Evolutionary conservation across 1,140 invertebrate genomes (phyloP).

Genomic region (Hypothenemus hampei): DNA sequence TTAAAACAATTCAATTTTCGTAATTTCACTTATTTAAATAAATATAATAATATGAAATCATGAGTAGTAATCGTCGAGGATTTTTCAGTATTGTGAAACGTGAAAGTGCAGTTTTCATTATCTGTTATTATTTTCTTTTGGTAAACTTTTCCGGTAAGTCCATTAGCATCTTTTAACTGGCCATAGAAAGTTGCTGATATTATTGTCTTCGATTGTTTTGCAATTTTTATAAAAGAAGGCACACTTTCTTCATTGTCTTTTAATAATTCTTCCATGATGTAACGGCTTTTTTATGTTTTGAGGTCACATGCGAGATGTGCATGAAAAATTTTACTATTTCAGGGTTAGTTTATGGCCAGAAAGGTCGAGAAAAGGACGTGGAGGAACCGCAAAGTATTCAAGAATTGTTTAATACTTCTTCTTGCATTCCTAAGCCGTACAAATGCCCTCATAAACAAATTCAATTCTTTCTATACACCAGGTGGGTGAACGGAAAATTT

Average conservation of each 20-base stretch:
- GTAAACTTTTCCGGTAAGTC: conserved; percentile 18
- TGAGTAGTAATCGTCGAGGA: too few species aligned
- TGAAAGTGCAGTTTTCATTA: conserved; percentile 20
- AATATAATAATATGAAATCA: too few species aligned
- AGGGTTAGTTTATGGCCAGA: conserved; percentile 38
- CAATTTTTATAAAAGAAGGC: not conserved
- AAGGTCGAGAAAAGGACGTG: conserved; percentile 43
- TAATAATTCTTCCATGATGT: not conserved
- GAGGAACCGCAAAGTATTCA: conserved; percentile 50
- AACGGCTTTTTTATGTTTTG: not conserved
- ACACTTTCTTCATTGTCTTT: not conserved
- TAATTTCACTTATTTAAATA: too few species aligned
- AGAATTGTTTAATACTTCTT: conserved; percentile 72
- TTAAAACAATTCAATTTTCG: too few species aligned
- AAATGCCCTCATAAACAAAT: conserved; percentile 76
- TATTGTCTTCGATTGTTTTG: not conserved
- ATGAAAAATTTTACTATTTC: too few species aligned
- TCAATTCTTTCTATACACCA: conserved; percentile 78
- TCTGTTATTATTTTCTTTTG: conserved; percentile 16
- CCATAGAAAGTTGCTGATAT: not conserved
- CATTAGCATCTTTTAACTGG: not conserved
- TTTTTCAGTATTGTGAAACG: conserved; percentile 17
- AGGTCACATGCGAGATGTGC: too few species aligned
- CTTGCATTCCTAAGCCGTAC: conserved; percentile 74
- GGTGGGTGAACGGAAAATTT: conserved; percentile 47